Evolutionary conservation across 2,113 vertebrate species (phyloP).

Genomic region (Camelus bactrianus): DNA sequence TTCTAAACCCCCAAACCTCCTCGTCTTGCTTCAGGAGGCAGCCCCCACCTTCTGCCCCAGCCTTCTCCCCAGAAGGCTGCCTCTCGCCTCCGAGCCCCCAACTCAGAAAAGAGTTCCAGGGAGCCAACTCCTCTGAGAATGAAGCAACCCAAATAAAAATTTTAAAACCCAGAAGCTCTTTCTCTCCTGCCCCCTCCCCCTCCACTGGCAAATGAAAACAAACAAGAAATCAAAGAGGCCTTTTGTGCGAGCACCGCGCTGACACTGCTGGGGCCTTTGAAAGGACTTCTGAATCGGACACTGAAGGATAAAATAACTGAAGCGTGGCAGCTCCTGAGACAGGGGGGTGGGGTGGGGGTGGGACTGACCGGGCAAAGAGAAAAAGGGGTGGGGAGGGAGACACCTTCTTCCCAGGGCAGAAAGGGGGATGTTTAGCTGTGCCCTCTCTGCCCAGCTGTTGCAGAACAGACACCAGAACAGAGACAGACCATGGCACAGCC

Average conservation of each 20-base stretch:
- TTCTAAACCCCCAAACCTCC: background rate
- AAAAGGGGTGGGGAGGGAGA: slow-evolving; percentile 30
- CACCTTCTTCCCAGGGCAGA: slow-evolving; percentile 59
- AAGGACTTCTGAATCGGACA: slow-evolving; percentile 82
- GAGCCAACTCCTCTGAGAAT: slow-evolving; percentile 62
- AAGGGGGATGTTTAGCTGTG: background rate
- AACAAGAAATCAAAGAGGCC: slow-evolving; percentile 84
- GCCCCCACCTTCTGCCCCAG: background rate
- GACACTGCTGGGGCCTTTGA: slow-evolving; percentile 83
- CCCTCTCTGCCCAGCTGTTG: slow-evolving; percentile 26
- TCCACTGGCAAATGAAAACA: slow-evolving; percentile 84
- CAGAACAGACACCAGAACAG: background rate
- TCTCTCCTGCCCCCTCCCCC: slow-evolving; percentile 80
- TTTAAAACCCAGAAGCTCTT: slow-evolving; percentile 81
- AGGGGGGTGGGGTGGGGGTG: background rate
- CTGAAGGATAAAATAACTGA: slow-evolving; percentile 82
- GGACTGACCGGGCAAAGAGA: slow-evolving; percentile 32
- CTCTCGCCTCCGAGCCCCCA: background rate
- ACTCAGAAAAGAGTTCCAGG: slow-evolving; percentile 69
- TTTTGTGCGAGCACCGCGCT: slow-evolving; percentile 78
- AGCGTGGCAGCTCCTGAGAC: slow-evolving; percentile 80
- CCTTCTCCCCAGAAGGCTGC: slow-evolving; percentile 20
- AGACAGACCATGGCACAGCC: background rate
- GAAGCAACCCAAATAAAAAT: slow-evolving; percentile 84
- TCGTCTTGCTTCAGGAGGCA: background rate